Conservation (phyloP, 2,113 vertebrate species). For the Andinoacara biseriatus region DNA sequence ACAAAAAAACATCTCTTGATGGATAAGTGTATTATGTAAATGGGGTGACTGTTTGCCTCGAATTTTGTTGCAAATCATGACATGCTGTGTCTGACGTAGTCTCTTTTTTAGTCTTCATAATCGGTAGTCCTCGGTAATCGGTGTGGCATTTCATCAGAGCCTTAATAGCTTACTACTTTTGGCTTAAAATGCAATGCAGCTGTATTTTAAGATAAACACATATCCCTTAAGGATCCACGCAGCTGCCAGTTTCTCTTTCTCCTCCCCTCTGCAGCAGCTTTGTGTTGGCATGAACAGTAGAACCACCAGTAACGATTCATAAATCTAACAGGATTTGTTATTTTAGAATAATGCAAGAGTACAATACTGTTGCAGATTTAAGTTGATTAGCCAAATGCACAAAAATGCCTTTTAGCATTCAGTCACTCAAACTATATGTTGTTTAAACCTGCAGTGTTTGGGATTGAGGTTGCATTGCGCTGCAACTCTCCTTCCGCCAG, state of each 20-base stretch:
- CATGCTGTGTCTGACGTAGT: neutral
- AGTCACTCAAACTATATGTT: neutral
- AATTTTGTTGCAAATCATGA: neutral
- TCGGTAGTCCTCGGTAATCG: neutral
- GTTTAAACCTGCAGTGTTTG: conserved; percentile 40
- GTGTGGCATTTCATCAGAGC: neutral
- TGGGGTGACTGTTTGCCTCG: conserved; percentile 14
- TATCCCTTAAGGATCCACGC: neutral
- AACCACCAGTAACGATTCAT: neutral
- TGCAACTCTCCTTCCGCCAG: conserved; percentile 5
- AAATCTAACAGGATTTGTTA: neutral
- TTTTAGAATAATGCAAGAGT: neutral
- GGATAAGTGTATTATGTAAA: conserved; percentile 49
- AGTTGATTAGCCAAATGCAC: neutral
- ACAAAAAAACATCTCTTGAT: conserved; percentile 13
- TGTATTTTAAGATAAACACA: conserved; percentile 5
- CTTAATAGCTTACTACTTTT: neutral
- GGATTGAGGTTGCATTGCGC: conserved; percentile 20
- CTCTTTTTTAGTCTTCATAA: neutral
- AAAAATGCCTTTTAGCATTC: neutral
- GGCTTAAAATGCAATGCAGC: neutral
- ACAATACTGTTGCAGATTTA: neutral
- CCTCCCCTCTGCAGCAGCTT: neutral
- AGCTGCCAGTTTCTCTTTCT: neutral
- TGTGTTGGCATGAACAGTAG: neutral